Evolutionary conservation across 2,888 invertebrate genomes (phyloP), one percentile per base, ranked within the genome.

Genomic region (Tenthredo amoena): DNA sequence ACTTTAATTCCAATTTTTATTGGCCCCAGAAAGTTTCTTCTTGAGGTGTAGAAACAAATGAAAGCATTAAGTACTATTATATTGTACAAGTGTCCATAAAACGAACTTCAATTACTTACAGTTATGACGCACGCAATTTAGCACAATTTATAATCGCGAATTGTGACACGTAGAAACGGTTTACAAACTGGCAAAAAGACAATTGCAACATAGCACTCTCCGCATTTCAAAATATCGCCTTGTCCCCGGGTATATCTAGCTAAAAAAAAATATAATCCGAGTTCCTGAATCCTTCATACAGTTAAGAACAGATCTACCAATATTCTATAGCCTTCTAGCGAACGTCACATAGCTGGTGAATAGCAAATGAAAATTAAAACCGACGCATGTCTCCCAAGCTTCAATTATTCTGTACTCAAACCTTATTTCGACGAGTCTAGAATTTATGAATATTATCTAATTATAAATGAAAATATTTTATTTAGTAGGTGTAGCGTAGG

Each of bases 31-130:
- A 26, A 21, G 65, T 65, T 65, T 21, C 65, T 65, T 68, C 31
- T 68, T 34, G 68, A 26, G 68, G 68, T 68, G 68, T 34, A 34
- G 68, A 68, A 68, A 68, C 34, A 68, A 68, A 34, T 68, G 21
- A 34, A 68, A 68, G 68, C 68, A 68, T 15, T 26, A 68, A 68
- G 26, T 68, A 68, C 68, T 68, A 3, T 26, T 15, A 68, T 10
- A 68, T 68, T 31, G 12, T 34, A 21, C 26, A 26, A 68, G 68
- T 68, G 21, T 26, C 68, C 34, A 34, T 34, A 68, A 68, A 68
- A 68, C 31, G 5, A 34, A 68, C 34, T 34, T 31, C 68, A 68
- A 68, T 34, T 68, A 68, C 34, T 34, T 68, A 68, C 26, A 15
- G 68, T 68, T 68, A 12, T 34, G 68, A 68, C 34, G 68, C 68